Evolutionary conservation across 2,113 vertebrate species (phyloP).

Genomic region (Crotalus helleri): DNA sequence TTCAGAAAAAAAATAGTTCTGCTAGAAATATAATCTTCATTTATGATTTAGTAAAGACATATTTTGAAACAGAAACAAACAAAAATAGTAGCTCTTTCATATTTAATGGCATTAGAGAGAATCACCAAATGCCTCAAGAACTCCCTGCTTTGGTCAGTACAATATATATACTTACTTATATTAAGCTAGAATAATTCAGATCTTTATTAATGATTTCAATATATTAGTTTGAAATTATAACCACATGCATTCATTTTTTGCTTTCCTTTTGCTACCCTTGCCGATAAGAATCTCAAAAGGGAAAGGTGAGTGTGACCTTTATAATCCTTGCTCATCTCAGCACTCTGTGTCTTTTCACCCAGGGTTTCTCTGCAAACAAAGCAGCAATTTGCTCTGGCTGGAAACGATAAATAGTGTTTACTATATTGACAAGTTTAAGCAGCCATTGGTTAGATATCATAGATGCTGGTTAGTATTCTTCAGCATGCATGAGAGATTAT

Average conservation of each 20-base stretch:
- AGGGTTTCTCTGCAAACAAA: constrained; percentile 29
- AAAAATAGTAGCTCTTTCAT: neutral
- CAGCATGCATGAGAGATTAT: neutral
- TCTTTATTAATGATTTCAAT: neutral
- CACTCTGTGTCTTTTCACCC: neutral
- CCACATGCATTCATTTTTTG: neutral
- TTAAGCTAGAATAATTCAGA: neutral
- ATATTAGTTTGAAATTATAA: neutral
- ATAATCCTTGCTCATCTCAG: neutral
- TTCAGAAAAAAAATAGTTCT: neutral
- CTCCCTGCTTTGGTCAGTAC: neutral
- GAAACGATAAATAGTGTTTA: constrained; percentile 22
- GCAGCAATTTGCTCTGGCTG: constrained; percentile 15
- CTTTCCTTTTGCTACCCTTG: neutral
- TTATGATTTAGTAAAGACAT: neutral
- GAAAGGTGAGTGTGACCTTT: neutral
- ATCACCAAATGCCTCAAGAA: neutral
- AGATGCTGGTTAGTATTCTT: neutral
- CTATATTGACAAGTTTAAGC: neutral
- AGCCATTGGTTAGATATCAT: neutral
- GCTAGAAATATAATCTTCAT: neutral
- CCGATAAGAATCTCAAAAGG: neutral
- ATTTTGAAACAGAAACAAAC: neutral
- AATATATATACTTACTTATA: neutral
- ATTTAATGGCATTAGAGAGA: neutral